Percentiles rank a stretch among this genome's conserved stretches.
phyloP scores from a whole-genome alignment of 2,888 invertebrate genomes.

The Tortrix viridana region DNA sequence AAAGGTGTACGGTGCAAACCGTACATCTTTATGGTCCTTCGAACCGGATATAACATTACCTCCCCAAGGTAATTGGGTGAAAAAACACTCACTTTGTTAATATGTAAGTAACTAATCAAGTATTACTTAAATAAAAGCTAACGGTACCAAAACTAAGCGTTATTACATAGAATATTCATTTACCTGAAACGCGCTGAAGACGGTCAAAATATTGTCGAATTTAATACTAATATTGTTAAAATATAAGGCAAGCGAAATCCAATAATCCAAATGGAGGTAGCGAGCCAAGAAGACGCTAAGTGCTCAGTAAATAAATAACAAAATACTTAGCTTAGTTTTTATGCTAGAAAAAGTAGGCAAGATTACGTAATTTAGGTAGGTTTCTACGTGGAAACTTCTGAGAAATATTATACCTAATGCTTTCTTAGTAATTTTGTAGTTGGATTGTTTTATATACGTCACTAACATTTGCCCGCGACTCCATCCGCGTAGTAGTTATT shows the following conservation, averaged over 20 bases:
- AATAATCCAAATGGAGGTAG: constrained; percentile 14
- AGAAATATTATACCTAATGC: no score
- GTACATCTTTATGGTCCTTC: no score
- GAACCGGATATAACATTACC: no score
- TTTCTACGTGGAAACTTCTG: no score
- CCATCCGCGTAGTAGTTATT: neutral
- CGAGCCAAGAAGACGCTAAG: constrained; percentile 2
- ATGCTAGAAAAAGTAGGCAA: neutral
- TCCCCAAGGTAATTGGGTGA: no score
- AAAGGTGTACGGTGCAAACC: no score
- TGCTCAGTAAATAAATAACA: constrained; percentile 14
- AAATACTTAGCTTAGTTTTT: neutral
- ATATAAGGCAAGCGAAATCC: constrained; percentile 11
- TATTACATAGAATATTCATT: neutral
- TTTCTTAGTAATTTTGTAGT: no score
- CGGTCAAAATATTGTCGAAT: constrained; percentile 3
- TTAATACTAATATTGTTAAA: constrained; percentile 13
- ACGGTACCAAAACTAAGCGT: neutral
- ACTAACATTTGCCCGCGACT: neutral
- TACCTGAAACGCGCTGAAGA: neutral
- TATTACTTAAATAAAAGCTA: no score
- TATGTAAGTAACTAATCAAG: no score
- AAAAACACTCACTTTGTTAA: no score
- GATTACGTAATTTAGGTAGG: no score
- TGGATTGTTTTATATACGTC: no score